Base-by-base conservation (phyloP, 1,140 invertebrate species). In the Bombus pyrosoma region DNA sequence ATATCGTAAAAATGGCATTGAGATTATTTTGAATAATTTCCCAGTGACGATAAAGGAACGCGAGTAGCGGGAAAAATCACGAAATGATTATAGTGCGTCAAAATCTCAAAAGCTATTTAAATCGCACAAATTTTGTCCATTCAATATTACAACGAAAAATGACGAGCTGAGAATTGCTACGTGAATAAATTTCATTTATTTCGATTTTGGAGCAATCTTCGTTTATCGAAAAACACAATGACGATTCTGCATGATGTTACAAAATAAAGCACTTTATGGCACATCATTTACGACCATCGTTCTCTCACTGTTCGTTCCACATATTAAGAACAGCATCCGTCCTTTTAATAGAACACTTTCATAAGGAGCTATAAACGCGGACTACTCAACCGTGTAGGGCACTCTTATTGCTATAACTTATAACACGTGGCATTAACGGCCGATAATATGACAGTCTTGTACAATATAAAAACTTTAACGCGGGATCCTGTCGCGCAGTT, bases 361-460 rank as follows among this genome's bases (percentile, higher is more conserved):
- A 82, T 78, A 90, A 89, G 86, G 59, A 74, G 39, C 88, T 75
- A 81, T 91, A 91, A 91, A 90, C 85, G 78, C 59, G 71, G 84
- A 85, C 74, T 57, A 87, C 84, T 39, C 53, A 79, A 66, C 75
- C 87, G 53, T 87, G 74, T 53, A 53, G 80, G 57, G 57, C 68
- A 66, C 86, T 91, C 84, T 90, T 86, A 83, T 81, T 76, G 85
- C 86, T 85, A 87, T 91, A 92, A 90, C 84, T 92, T 86, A 87
- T 88, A 77, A 87, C 86, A 88, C 81, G 85, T 83, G 84, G 88
- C 86, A 85, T 91, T 90, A 90, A 91, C 82, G 87, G 76, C 82
- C 83, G 90, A 87, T 91, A 91, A 92, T 91, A 91, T 88, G 91
- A 90, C 87, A 82, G 88, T 87, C 86, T 69, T 75, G 90, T 76